A percentile compares a stretch with the other conserved stretches of the same genome.
Evolutionary conservation across 2,797 vertebrate genomes (phyloP).

Genomic region (Mormyrops boulengeri): DNA sequence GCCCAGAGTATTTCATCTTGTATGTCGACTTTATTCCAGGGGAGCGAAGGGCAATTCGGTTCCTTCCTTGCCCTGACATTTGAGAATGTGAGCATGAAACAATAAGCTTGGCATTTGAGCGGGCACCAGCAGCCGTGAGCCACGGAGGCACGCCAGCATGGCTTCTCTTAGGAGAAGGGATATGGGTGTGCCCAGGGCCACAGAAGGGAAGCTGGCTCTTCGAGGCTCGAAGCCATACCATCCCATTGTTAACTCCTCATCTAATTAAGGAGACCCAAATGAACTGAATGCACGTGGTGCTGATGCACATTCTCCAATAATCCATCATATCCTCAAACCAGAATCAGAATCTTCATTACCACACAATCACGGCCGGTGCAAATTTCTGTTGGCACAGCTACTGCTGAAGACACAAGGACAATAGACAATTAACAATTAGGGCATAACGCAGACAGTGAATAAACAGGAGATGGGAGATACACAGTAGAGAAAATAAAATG

Average conservation of each 20-base stretch:
- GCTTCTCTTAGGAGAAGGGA: background rate
- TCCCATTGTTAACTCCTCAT: conserved; percentile 1
- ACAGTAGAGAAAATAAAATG: background rate
- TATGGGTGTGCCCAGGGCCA: background rate
- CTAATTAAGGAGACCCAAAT: background rate
- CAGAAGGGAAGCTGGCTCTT: background rate
- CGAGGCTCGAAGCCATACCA: background rate
- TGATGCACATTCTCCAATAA: background rate
- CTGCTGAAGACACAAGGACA: background rate
- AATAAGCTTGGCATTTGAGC: conserved; percentile 15
- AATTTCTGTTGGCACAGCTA: background rate
- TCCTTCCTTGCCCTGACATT: conserved; percentile 16
- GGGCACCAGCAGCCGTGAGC: background rate
- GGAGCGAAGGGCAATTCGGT: conserved; percentile 11
- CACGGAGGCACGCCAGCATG: background rate
- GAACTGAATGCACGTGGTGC: background rate
- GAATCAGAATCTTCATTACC: background rate
- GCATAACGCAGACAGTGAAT: background rate
- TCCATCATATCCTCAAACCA: background rate
- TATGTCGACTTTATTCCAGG: conserved; percentile 6
- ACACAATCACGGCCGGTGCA: background rate
- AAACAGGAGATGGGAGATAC: background rate
- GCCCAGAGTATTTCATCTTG: conserved; percentile 9
- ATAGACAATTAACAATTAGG: background rate
- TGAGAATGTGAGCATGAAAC: conserved; percentile 11